A percentile compares a stretch with the other conserved stretches of the same genome.
Conservation (phyloP, 2,797 vertebrate genomes). For the Periparus ater region DNA sequence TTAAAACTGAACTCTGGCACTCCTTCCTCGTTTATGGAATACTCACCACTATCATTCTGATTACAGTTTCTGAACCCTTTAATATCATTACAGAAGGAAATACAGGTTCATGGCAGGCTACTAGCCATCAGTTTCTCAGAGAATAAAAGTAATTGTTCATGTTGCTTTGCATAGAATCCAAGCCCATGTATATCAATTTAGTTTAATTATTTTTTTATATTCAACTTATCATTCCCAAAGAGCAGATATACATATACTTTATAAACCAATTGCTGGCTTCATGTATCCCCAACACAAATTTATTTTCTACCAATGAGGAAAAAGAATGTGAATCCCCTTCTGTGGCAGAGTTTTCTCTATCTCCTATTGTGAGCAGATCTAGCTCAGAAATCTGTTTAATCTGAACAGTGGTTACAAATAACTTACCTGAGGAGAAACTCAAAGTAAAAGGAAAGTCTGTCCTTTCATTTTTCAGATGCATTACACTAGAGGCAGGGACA, state of each 20-base stretch:
- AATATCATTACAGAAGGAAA: not conserved
- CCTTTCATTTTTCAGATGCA: not conserved
- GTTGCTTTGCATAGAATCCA: not conserved
- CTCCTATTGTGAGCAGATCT: not conserved
- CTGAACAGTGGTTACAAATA: not conserved
- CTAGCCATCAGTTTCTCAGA: not conserved
- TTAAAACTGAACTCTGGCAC: not conserved
- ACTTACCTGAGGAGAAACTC: not conserved
- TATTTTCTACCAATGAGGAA: not conserved
- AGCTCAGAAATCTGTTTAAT: not conserved
- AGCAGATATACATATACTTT: not conserved
- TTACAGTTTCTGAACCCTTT: not conserved
- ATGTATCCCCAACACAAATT: not conserved
- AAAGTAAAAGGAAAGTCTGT: not conserved
- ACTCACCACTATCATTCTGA: not conserved
- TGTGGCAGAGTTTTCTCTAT: not conserved
- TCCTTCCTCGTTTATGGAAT: not conserved
- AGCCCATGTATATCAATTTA: not conserved
- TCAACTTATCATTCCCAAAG: not conserved
- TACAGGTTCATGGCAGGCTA: not conserved
- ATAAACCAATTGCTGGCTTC: not conserved
- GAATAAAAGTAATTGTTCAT: not conserved
- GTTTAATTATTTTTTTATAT: not conserved
- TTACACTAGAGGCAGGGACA: not conserved
- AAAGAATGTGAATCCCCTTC: not conserved